Evolutionary conservation across 2,888 invertebrate genomes (phyloP), one percentile per base, ranked within the genome.

Genomic region (Zhuqinia jingwanae): DNA sequence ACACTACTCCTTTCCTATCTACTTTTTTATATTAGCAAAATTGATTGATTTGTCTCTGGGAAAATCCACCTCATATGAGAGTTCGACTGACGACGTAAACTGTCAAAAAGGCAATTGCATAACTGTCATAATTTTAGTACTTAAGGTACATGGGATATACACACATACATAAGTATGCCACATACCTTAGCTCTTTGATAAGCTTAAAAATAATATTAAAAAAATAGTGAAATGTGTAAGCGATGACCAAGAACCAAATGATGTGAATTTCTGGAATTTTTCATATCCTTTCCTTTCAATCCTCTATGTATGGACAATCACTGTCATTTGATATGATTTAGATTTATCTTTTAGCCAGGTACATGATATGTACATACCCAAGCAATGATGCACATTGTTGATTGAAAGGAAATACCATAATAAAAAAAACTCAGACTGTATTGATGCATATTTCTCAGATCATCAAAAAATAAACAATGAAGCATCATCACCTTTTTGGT

Each of bases 1-100:
- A 45, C 47, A 22, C n/a, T 58, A 20, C 47, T 70, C 42, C 10
- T 45, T 70, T 20, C 42, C 5, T 45, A n/a, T 6, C 45, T 42
- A 30, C 13, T 30, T 8, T n/a, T 70, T 15, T 1, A 27, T 45
- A 1, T 70, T 42, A n/a, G 17, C n/a, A 13, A 60, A 60, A 65
- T 45, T 80, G 80, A 80, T 80, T 53, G 80, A 80, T 65, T 68
- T 68, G 65, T n/a, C 11, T 3, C 36, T 80, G 65, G 80, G 68
- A 80, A 79, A 80, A 65, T 65, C 80, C 65, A 68, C 17, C 36
- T 36, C 36, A 36, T 36, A 36, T n/a, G n/a, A 42, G 36, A 25
- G 15, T 15, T 80, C 53, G 50, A 56, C 68, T 8, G 68, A 22
- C 25, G 27, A 65, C 63, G 47, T 13, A 17, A 30, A 76, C 8